phyloP scores from a whole-genome alignment of 2,113 vertebrate genomes.

The Eolophus roseicapilla region DNA sequence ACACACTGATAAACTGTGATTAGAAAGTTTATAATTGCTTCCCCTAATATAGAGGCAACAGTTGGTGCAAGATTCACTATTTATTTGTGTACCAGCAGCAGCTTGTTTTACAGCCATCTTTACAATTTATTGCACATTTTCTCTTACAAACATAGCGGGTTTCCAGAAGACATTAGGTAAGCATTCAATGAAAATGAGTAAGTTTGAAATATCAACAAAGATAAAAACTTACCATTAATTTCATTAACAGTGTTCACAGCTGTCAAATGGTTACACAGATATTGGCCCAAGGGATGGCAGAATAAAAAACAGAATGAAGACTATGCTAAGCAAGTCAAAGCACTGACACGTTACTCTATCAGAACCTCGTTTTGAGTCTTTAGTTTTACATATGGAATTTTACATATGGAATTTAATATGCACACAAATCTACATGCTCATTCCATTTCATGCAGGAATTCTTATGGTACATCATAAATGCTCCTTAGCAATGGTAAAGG shows the following conservation, averaged over 20 bases:
- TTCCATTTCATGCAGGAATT: background rate
- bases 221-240: background rate
- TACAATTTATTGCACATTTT: background rate
- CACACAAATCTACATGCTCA: background rate
- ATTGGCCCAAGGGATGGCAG: background rate
- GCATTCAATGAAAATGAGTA: background rate
- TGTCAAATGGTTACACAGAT: background rate
- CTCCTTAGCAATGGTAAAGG: background rate
- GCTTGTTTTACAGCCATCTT: background rate
- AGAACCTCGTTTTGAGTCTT: background rate
- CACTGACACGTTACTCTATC: background rate
- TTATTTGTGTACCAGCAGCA: background rate
- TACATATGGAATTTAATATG: background rate
- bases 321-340: background rate
- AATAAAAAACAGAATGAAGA: background rate
- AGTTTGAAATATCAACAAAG: background rate
- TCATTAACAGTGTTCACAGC: background rate
- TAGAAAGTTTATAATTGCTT: background rate
- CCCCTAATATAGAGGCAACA: background rate
- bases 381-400: background rate
- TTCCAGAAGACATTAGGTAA: background rate
- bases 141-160: background rate
- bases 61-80: background rate
- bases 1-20: background rate
- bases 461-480: background rate